These are phyloP conservation scores for Actinemys pallida DNA, from an alignment of 2,113 vertebrate genomes.

Conservation along the genomic window DNA sequence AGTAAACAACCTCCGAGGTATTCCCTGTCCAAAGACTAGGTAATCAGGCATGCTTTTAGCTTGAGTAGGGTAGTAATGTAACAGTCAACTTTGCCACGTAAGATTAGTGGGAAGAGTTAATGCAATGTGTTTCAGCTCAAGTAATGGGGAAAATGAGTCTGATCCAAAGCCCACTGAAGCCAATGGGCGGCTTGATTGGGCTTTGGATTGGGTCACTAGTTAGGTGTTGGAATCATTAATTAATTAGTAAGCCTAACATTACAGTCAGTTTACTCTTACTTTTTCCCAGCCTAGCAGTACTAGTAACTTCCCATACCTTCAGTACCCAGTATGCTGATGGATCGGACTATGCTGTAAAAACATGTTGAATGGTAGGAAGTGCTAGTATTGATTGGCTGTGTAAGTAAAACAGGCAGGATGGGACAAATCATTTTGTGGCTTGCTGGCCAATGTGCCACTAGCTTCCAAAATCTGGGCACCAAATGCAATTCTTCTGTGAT, in stretches of 20 bases:
- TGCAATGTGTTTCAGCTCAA: not conserved
- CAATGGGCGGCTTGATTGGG: not conserved
- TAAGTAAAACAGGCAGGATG: constrained; percentile 33
- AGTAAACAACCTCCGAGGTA: not conserved
- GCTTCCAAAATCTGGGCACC: not conserved
- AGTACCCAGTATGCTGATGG: constrained; percentile 26
- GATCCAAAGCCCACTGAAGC: not conserved
- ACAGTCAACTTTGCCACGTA: constrained; percentile 6
- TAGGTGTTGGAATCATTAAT: not conserved
- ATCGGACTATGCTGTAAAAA: not conserved
- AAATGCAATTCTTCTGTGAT: not conserved
- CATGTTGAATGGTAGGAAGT: accelerated
- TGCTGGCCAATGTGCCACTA: not conserved
- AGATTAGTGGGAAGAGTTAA: accelerated
- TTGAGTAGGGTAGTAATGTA: not conserved
- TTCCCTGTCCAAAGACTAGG: not conserved
- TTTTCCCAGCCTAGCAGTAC: not conserved
- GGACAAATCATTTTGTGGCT: constrained; percentile 42
- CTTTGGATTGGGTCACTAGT: not conserved
- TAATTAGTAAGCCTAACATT: not conserved
- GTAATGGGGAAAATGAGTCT: not conserved
- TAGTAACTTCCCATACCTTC: not conserved
- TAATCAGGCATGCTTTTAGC: not conserved
- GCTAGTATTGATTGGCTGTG: not conserved
- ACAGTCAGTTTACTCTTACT: not conserved